These are phyloP conservation scores for Corvus hawaiiensis DNA, from an alignment of 2,113 vertebrate species.

Conservation along the genomic window DNA sequence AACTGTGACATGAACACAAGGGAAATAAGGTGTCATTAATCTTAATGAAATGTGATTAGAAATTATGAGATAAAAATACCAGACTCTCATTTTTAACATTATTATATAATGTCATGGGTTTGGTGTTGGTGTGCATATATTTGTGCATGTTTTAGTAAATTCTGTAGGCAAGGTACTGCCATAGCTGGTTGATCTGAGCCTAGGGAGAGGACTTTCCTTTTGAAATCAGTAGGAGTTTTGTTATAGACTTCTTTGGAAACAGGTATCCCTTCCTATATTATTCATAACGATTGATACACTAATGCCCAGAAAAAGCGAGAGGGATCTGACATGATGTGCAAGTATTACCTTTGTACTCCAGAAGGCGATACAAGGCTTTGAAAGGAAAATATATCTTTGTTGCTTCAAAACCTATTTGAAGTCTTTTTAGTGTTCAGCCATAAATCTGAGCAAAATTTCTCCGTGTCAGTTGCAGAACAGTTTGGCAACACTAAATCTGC, in stretches of 20 bases:
- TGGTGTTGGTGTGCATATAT: background rate
- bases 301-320: background rate
- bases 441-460: conserved; percentile 10
- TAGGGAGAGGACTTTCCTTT: background rate
- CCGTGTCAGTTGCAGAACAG: background rate
- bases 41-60: conserved; percentile 1
- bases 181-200: background rate
- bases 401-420: background rate
- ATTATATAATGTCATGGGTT: background rate
- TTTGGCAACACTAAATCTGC: background rate
- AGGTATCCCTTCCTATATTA: background rate
- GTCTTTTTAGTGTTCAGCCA: background rate
- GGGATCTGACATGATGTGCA: background rate
- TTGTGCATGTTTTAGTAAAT: background rate
- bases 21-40: background rate
- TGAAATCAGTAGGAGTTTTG: background rate
- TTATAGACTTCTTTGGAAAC: background rate
- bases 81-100: background rate
- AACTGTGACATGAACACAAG: background rate
- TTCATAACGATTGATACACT: background rate
- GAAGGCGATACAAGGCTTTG: background rate
- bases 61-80: conserved; percentile 17
- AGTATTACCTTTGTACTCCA: background rate
- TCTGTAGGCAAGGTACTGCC: background rate
- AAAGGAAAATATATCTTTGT: background rate